Evolutionary conservation across 2,797 vertebrate species (phyloP).

Genomic region (Paratrypauchen microcephalus): DNA sequence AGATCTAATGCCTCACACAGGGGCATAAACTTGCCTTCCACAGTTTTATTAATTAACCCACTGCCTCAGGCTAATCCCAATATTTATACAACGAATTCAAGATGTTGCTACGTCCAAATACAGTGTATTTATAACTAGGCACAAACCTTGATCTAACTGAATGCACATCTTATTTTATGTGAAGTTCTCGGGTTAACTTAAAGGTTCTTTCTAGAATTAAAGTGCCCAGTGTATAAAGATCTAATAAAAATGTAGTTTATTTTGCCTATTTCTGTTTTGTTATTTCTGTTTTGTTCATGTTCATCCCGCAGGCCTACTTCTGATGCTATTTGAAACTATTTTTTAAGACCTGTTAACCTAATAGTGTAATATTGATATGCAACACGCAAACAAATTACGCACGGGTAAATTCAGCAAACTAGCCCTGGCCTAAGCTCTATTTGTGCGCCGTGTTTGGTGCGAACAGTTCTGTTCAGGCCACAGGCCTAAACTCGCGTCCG

Average conservation of each 20-base stretch:
- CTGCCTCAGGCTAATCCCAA: background rate
- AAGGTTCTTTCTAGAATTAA: too few relatives aligned
- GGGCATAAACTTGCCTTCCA: background rate
- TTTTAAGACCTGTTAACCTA: too few relatives aligned
- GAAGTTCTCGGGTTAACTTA: background rate
- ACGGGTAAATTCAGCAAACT: background rate
- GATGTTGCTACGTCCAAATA: background rate
- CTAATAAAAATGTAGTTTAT: background rate
- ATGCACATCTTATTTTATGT: background rate
- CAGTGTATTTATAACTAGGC: background rate
- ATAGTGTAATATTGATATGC: too few relatives aligned
- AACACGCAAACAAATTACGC: background rate
- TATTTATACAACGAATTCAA: background rate
- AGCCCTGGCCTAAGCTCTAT: background rate
- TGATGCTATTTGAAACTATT: too few relatives aligned
- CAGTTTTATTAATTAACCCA: background rate
- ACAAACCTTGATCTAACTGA: background rate
- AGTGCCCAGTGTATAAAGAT: background rate
- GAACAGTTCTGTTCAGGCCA: too few relatives aligned
- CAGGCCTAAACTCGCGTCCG: background rate
- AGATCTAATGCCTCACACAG: conserved; percentile 20
- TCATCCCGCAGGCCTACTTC: background rate
- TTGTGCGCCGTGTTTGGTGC: background rate
- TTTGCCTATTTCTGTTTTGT: too few relatives aligned
- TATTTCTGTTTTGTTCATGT: too few relatives aligned